Percentiles rank a stretch among this genome's conserved stretches.
These are phyloP conservation scores for Kradibia gibbosae DNA, from an alignment of 1,140 invertebrate species.

Conservation along the genomic window DNA sequence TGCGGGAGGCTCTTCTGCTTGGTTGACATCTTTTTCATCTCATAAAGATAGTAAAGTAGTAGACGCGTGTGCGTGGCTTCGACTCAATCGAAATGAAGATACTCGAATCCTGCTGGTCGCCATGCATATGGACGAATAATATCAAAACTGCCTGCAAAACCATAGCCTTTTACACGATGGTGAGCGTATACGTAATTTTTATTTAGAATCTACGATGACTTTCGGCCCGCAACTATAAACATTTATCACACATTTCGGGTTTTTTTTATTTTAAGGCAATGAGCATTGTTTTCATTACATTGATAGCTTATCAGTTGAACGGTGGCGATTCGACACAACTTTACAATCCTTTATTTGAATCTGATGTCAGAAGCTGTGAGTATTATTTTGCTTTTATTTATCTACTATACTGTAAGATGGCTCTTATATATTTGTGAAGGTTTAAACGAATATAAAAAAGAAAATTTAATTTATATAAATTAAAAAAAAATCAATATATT, in stretches of 20 bases:
- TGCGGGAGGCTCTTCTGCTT: no score
- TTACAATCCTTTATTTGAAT: constrained; percentile 90
- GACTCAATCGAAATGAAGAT: constrained; percentile 76
- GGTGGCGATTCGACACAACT: constrained; percentile 90
- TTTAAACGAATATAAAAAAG: no score
- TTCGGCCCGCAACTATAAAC: not conserved
- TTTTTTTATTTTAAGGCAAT: constrained; percentile 73
- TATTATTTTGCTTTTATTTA: constrained; percentile 52
- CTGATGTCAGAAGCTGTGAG: constrained; percentile 85
- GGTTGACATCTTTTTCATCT: no score
- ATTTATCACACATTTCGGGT: not conserved
- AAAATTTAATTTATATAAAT: no score
- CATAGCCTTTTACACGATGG: constrained; percentile 84
- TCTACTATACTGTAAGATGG: no score
- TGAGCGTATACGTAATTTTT: constrained; percentile 59
- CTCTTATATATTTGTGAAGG: no score
- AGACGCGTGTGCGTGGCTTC: not conserved
- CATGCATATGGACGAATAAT: constrained; percentile 86
- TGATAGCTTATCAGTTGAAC: constrained; percentile 81
- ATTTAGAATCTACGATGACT: not conserved
- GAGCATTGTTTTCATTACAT: constrained; percentile 82
- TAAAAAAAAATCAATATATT: no score
- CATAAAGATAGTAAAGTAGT: not conserved
- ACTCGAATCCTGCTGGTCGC: constrained; percentile 87
- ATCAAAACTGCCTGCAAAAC: constrained; percentile 83